Evolutionary conservation across 2,113 vertebrate genomes (phyloP).

Genomic region (Astatotilapia flaviijosephi): DNA sequence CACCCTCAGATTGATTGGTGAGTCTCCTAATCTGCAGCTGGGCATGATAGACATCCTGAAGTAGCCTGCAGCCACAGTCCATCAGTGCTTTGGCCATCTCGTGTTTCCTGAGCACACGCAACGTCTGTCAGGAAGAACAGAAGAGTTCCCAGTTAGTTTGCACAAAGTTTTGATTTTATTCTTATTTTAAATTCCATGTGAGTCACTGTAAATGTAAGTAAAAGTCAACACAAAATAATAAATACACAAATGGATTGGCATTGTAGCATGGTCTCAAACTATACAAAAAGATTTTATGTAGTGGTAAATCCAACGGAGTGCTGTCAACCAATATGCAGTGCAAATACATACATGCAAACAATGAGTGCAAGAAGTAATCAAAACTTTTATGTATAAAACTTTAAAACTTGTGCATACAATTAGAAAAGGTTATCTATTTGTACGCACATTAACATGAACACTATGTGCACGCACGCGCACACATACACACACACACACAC

Average conservation of each 20-base stretch:
- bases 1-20: neutral
- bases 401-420: neutral
- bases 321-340: neutral
- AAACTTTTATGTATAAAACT: neutral
- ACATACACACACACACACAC: constrained; percentile 20
- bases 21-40: neutral
- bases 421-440: neutral
- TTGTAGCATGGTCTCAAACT: neutral
- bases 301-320: neutral
- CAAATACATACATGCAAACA: neutral
- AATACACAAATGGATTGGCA: neutral
- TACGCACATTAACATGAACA: neutral
- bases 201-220: neutral
- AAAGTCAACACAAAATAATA: neutral
- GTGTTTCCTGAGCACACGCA: constrained; percentile 74
- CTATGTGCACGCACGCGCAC: neutral
- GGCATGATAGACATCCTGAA: constrained; percentile 62
- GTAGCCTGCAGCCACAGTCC: constrained; percentile 77
- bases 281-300: neutral
- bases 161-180: neutral
- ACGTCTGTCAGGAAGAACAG: constrained; percentile 62
- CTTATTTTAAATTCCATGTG: neutral
- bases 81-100: constrained; percentile 74
- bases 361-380: neutral
- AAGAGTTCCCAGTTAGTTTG: neutral